Evolutionary conservation across 2,797 vertebrate genomes (phyloP).

Genomic region (Cyprinodon diabolis): DNA sequence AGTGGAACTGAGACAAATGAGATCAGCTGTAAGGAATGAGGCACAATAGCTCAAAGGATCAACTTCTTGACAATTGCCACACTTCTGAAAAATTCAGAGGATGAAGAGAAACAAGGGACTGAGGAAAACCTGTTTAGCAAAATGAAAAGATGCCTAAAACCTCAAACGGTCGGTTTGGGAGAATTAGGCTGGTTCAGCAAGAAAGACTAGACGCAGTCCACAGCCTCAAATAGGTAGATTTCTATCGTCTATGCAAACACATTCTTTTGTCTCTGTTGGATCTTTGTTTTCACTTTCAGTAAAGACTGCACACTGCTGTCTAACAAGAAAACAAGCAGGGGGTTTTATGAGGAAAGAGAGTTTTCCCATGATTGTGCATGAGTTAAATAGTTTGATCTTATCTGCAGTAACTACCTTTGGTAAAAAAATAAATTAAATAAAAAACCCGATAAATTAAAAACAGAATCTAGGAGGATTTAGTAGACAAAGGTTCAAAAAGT

Average conservation of each 20-base stretch:
- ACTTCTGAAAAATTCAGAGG: constrained; percentile 1
- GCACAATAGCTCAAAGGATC: neutral
- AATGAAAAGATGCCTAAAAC: constrained; percentile 3
- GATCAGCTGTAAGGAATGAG: constrained; percentile 11
- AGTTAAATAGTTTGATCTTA: neutral
- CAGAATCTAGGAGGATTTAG: neutral
- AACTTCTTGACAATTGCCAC: neutral
- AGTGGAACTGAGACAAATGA: neutral
- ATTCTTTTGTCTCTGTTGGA: constrained; percentile 5
- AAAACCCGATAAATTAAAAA: neutral
- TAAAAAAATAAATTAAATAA: too few relatives aligned
- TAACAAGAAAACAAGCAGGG: neutral
- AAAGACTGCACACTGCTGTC: neutral
- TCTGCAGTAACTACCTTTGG: neutral
- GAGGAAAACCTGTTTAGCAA: constrained; percentile 6
- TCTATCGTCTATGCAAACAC: constrained; percentile 21
- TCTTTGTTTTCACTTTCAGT: neutral
- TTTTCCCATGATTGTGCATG: neutral
- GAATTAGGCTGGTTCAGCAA: constrained; percentile 47
- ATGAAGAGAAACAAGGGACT: constrained; percentile 16
- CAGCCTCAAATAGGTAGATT: constrained; percentile 9
- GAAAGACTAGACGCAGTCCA: constrained; percentile 23
- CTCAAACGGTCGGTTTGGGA: constrained; percentile 24
- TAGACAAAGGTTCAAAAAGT: neutral
- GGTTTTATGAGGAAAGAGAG: neutral